Percentiles rank a stretch among this genome's conserved stretches.
Conservation (phyloP, 2,888 invertebrate genomes). For the Tyria jacobaeae region DNA sequence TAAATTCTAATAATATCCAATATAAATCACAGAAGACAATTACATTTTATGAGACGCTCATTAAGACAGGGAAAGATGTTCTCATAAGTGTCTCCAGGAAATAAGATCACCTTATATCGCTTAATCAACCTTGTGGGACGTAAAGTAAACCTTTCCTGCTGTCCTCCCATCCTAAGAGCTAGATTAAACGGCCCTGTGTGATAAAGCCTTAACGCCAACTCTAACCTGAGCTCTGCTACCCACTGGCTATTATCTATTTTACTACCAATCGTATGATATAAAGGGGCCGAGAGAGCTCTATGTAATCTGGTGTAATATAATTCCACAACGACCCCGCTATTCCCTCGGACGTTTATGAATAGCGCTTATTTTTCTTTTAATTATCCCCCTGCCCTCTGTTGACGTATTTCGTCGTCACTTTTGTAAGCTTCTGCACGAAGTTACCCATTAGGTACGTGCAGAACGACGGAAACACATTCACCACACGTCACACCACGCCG, state of each 20-base stretch:
- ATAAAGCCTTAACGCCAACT: slow-evolving; percentile 72
- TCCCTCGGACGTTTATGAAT: slow-evolving; percentile 82
- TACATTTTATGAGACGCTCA: slow-evolving; percentile 61
- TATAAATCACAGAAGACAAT: slow-evolving; percentile 53
- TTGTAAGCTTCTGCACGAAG: slow-evolving; percentile 38
- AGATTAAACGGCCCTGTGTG: slow-evolving; percentile 80
- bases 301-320: slow-evolving; percentile 68
- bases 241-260: slow-evolving; percentile 25
- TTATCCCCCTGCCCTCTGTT: slow-evolving; percentile 73
- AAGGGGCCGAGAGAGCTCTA: slow-evolving; percentile 54
- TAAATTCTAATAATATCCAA: slow-evolving; percentile 36
- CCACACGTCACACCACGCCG: slow-evolving; percentile 32
- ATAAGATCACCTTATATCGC: slow-evolving; percentile 73
- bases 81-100: slow-evolving; percentile 66
- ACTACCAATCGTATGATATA: slow-evolving; percentile 12
- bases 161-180: slow-evolving; percentile 74
- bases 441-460: slow-evolving; percentile 35
- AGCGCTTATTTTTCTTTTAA: slow-evolving; percentile 86
- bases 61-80: slow-evolving; percentile 59
- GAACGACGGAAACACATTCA: slow-evolving; percentile 37
- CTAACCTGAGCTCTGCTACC: slow-evolving; percentile 51
- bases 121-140: slow-evolving; percentile 72
- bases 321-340: slow-evolving; percentile 73
- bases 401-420: slow-evolving; percentile 64
- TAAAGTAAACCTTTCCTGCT: slow-evolving; percentile 68